These are phyloP conservation scores for Prionace glauca DNA, from an alignment of 2,797 vertebrate species.

Conservation along the genomic window DNA sequence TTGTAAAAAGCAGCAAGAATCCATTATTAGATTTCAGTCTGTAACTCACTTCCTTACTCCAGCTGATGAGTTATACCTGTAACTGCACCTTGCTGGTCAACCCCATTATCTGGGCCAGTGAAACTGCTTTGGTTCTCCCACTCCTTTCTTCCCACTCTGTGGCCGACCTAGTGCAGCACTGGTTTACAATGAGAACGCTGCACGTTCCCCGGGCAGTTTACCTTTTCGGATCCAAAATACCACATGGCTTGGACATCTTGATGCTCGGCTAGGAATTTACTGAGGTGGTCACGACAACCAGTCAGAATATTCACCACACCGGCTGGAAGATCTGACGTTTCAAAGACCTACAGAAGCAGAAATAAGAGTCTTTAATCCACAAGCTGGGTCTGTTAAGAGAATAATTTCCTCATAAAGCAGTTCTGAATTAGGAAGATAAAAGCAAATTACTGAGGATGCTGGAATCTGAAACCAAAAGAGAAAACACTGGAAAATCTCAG, in stretches of 20 bases:
- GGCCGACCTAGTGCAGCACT: background rate
- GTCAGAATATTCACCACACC: constrained; percentile 76
- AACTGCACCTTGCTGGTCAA: background rate
- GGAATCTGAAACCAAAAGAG: no score
- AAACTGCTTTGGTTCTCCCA: background rate
- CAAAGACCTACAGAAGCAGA: constrained; percentile 61
- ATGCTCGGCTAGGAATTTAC: constrained; percentile 69
- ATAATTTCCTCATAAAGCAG: background rate
- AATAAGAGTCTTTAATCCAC: background rate
- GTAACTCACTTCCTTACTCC: background rate
- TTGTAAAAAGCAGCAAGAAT: background rate
- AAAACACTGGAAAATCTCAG: no score
- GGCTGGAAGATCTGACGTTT: constrained; percentile 65
- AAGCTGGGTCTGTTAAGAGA: background rate
- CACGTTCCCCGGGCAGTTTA: constrained; percentile 40
- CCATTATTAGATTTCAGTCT: background rate
- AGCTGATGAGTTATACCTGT: background rate
- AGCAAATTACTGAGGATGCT: no score
- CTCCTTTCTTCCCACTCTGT: background rate
- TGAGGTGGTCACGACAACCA: constrained; percentile 69
- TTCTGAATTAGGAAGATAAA: no score
- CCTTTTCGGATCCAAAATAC: constrained; percentile 80
- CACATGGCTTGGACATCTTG: constrained; percentile 78
- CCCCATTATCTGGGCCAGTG: background rate
- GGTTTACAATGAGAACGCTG: constrained; percentile 24